Evolutionary conservation across 2,797 vertebrate genomes (phyloP).

Genomic region (Rhinoraja longicauda): DNA sequence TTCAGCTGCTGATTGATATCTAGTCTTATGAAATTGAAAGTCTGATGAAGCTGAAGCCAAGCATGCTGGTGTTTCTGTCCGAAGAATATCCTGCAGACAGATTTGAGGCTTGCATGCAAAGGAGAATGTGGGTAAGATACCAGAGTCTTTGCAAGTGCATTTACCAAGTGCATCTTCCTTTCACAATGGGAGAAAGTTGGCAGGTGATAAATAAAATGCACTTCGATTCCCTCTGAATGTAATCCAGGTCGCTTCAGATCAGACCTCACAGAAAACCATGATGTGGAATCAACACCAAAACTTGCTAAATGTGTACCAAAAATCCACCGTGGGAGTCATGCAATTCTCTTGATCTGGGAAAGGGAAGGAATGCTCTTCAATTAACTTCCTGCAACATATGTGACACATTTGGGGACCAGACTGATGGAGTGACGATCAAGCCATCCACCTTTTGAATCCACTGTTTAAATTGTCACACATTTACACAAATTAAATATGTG

Average conservation of each 20-base stretch:
- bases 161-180: background rate
- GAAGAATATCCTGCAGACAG: background rate
- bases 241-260: background rate
- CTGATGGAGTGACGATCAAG: background rate
- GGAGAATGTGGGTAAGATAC: background rate
- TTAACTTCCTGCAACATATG: background rate
- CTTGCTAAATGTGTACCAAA: background rate
- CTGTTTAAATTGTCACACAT: background rate
- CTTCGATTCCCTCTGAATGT: background rate
- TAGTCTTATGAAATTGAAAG: background rate
- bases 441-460: background rate
- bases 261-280: background rate
- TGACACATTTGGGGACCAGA: background rate
- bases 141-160: background rate
- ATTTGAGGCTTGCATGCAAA: background rate
- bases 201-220: background rate
- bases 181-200: background rate
- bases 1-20: background rate
- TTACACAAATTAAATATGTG: background rate
- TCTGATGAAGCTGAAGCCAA: background rate
- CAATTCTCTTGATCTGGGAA: background rate
- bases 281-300: background rate
- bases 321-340: background rate
- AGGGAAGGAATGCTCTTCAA: background rate
- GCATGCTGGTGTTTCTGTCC: too few relatives aligned